Percentiles rank a stretch among this genome's conserved stretches.
Evolutionary conservation across 2,888 invertebrate genomes (phyloP).

Genomic region (Peribatodes rhomboidaria): DNA sequence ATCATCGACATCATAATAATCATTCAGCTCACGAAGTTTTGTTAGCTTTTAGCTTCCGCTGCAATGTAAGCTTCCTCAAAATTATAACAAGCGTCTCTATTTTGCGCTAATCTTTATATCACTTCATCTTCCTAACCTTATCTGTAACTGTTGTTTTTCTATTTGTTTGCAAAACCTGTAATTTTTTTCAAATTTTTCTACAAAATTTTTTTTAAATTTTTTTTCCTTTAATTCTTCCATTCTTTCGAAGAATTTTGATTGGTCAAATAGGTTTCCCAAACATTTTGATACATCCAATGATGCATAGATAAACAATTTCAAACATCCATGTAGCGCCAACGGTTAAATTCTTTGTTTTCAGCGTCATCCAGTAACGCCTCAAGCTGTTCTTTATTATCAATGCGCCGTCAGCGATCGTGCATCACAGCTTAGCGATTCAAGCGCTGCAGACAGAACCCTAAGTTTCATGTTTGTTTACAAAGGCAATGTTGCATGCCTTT

Average conservation of each 20-base stretch:
- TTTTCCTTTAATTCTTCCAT: too few species aligned
- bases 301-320: conserved; percentile 6
- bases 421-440: conserved; percentile 58
- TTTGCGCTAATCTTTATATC: too few species aligned
- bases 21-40: too few species aligned
- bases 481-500: neutral
- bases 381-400: conserved; percentile 60
- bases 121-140: too few species aligned
- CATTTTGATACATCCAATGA: conserved; percentile 2
- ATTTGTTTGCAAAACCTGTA: too few species aligned
- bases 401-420: conserved; percentile 70
- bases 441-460: conserved; percentile 43
- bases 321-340: conserved; percentile 1
- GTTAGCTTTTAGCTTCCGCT: too few species aligned
- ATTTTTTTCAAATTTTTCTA: too few species aligned
- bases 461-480: conserved; percentile 6
- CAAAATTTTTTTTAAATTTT: too few species aligned
- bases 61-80: neutral
- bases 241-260: neutral
- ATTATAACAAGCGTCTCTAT: neutral
- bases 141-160: too few species aligned
- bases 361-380: conserved; percentile 74
- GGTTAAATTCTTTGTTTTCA: conserved; percentile 68
- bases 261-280: neutral
- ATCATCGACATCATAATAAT: too few species aligned